phyloP scores from a whole-genome alignment of 2,888 invertebrate species.

The Polylopha cassiicola region DNA sequence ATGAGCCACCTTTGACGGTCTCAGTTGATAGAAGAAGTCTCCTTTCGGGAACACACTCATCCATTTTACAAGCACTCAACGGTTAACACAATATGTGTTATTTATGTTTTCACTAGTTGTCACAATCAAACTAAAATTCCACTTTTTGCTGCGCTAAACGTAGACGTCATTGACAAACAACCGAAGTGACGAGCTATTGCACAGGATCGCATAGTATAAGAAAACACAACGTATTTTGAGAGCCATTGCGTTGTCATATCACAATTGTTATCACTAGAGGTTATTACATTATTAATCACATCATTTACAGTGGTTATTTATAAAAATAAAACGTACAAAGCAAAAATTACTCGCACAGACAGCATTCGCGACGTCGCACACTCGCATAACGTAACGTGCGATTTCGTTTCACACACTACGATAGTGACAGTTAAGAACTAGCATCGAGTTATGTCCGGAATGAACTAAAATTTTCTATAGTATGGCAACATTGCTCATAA shows the following conservation, averaged over 20 bases:
- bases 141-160: constrained; percentile 76
- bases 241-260: constrained; percentile 66
- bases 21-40: constrained; percentile 66
- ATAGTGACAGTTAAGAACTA: constrained; percentile 53
- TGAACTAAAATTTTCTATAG: constrained; percentile 24
- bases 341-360: constrained; percentile 68
- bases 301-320: constrained; percentile 63
- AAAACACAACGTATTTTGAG: constrained; percentile 66
- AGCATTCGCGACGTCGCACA: constrained; percentile 75
- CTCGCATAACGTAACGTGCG: constrained; percentile 68
- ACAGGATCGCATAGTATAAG: constrained; percentile 68
- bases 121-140: constrained; percentile 74
- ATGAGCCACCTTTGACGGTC: constrained; percentile 73
- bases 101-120: constrained; percentile 72
- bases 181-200: constrained; percentile 74
- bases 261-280: constrained; percentile 71
- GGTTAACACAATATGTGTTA: constrained; percentile 64
- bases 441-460: constrained; percentile 31
- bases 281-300: constrained; percentile 65
- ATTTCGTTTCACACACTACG: constrained; percentile 60
- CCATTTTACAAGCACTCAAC: constrained; percentile 72
- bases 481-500: constrained; percentile 32
- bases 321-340: constrained; percentile 75
- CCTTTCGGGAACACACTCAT: constrained; percentile 68
- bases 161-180: constrained; percentile 78